Evolutionary conservation across 2,113 vertebrate species (phyloP), one percentile per base, ranked within the genome.

Genomic region (Nanorana parkeri): DNA sequence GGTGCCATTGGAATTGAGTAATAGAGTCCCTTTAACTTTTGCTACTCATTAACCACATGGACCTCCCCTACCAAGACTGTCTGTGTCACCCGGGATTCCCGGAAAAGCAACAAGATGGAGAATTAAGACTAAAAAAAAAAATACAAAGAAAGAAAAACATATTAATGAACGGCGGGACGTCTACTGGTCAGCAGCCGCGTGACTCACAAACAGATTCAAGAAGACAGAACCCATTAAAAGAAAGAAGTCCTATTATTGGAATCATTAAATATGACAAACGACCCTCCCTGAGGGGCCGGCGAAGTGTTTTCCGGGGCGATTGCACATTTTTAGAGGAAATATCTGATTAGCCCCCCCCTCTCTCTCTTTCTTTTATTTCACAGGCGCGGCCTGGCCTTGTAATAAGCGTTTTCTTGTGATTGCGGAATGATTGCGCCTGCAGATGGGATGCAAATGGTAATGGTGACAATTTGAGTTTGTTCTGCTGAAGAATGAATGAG

Each of bases 391-490:
- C 58, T 6, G 4, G 20, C 19, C 23, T 78, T 3, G 17, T 20
- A 47, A 69, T 23, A 60, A 69, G 24, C 29, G n/a, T 60, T 68
- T 60, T 32, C 29, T 20, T 69, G 17, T 80, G 66, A 80, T 80
- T 80, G 78, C 55, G 3, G 66, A 41, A 61, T 80, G 66, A 80
- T 80, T 69, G 58, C 77, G 3, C 21, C 29, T 60, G 41, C 17
- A 67, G 54, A 79, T 28, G 68, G 67, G 52, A 80, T 80, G 78
- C 66, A 80, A 26, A 80, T 80, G 67, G 10, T 47, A 80, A 69
- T 80, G 7, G 32, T 28, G 26, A 58, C 65, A 47, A 60, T 55
- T 51, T 20, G 28, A 69, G 77, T 21, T 8, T n/a, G n/a, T 23
- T 32, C 55, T 41, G 20, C 23, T 78, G 47, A 26, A 68, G 64